phyloP scores from a whole-genome alignment of 1,140 invertebrate genomes.

The Cyphomyrmex costatus region DNA sequence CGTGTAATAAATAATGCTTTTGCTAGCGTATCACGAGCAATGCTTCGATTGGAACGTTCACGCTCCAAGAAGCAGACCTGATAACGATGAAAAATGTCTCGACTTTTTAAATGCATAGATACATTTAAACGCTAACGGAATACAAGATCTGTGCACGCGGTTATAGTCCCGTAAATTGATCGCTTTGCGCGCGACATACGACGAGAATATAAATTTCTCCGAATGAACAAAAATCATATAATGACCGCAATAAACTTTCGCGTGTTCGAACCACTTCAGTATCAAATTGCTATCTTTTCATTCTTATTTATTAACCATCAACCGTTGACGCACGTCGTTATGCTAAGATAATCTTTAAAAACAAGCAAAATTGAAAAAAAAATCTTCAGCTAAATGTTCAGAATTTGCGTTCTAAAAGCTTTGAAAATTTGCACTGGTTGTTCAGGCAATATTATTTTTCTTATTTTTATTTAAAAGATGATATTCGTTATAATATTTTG shows the following conservation, averaged over 20 bases:
- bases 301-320: conserved; percentile 35
- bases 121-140: conserved; percentile 57
- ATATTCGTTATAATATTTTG: neutral
- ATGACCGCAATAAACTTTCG: conserved; percentile 44
- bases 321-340: neutral
- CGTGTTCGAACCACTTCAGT: neutral
- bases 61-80: conserved; percentile 56
- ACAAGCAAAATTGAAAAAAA: neutral
- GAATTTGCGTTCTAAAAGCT: neutral
- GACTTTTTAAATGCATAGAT: conserved; percentile 52
- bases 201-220: conserved; percentile 52
- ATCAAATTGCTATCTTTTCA: neutral
- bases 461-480: neutral
- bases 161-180: conserved; percentile 52
- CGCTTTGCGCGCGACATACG: conserved; percentile 26
- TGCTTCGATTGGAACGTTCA: conserved; percentile 48
- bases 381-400: neutral
- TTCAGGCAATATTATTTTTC: neutral
- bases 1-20: conserved; percentile 56
- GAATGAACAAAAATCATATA: conserved; percentile 48
- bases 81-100: conserved; percentile 62
- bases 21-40: conserved; percentile 39
- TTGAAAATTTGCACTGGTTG: neutral
- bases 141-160: neutral
- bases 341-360: conserved; percentile 10